Evolutionary conservation across 2,113 vertebrate genomes (phyloP).

Genomic region (Xyrauchen texanus): DNA sequence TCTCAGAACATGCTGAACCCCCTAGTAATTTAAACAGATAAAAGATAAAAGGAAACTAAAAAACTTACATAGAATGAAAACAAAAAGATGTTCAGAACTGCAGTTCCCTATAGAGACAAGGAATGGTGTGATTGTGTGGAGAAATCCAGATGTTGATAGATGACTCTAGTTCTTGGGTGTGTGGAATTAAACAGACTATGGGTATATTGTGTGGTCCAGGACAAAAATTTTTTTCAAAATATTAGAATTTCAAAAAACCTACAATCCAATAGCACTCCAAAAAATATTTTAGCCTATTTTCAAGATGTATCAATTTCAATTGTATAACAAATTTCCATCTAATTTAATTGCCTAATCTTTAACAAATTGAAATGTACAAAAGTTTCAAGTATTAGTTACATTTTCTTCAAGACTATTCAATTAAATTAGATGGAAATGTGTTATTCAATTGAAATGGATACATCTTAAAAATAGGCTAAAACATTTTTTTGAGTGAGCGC

Average conservation of each 20-base stretch:
- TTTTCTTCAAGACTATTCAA: too few relatives aligned
- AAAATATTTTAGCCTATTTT: too few relatives aligned
- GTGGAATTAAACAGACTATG: constrained; percentile 23
- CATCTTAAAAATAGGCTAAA: too few relatives aligned
- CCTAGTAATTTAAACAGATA: constrained; percentile 26
- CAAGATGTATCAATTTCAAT: too few relatives aligned
- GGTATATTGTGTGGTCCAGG: not conserved
- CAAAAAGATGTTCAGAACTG: constrained; percentile 1
- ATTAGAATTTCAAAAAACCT: not conserved
- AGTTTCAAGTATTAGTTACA: too few relatives aligned
- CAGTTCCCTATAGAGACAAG: not conserved
- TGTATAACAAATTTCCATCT: too few relatives aligned
- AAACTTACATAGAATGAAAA: not conserved
- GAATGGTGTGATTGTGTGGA: not conserved
- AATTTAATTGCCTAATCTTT: too few relatives aligned
- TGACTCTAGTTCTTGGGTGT: not conserved
- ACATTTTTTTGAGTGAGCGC: too few relatives aligned
- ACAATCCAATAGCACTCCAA: too few relatives aligned
- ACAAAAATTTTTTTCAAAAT: constrained; percentile 24
- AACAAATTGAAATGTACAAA: too few relatives aligned
- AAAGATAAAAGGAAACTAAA: not conserved
- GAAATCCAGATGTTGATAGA: constrained; percentile 6
- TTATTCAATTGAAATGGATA: too few relatives aligned
- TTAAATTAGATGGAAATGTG: too few relatives aligned
- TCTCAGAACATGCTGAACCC: constrained; percentile 3